phyloP scores from a whole-genome alignment of 2,888 invertebrate species.

The Desoria tigrina region DNA sequence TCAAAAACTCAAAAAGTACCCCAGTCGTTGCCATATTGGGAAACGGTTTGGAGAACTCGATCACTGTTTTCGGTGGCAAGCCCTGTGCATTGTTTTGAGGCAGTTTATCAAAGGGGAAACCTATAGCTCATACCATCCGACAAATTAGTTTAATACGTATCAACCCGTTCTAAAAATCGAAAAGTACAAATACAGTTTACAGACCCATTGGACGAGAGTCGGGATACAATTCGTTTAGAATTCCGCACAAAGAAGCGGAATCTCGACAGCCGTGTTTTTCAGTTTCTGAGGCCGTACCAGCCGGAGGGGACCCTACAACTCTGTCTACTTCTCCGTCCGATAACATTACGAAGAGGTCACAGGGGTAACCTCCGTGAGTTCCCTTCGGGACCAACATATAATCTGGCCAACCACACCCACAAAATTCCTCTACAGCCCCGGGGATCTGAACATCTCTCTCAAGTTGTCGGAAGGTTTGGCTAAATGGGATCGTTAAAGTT shows the following conservation, averaged over 20 bases:
- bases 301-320: constrained; percentile 28
- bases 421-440: constrained; percentile 71
- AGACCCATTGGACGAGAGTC: constrained; percentile 76
- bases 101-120: constrained; percentile 35
- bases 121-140: too few species aligned
- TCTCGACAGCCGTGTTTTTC: constrained; percentile 63
- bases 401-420: constrained; percentile 77
- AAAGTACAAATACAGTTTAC: constrained; percentile 48
- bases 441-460: constrained; percentile 60
- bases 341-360: constrained; percentile 52
- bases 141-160: not conserved
- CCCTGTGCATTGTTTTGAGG: constrained; percentile 16
- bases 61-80: not conserved
- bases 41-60: constrained; percentile 16
- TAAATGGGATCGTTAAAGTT: constrained; percentile 81
- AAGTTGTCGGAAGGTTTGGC: constrained; percentile 71
- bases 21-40: constrained; percentile 26
- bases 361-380: constrained; percentile 51
- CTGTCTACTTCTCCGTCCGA: constrained; percentile 50
- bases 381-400: constrained; percentile 53
- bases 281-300: not conserved
- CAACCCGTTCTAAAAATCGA: not conserved
- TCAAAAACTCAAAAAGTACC: constrained; percentile 2
- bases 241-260: constrained; percentile 75
- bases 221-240: constrained; percentile 74